These are phyloP conservation scores for Crotalus helleri DNA, from an alignment of 2,113 vertebrate species.

Conservation along the genomic window DNA sequence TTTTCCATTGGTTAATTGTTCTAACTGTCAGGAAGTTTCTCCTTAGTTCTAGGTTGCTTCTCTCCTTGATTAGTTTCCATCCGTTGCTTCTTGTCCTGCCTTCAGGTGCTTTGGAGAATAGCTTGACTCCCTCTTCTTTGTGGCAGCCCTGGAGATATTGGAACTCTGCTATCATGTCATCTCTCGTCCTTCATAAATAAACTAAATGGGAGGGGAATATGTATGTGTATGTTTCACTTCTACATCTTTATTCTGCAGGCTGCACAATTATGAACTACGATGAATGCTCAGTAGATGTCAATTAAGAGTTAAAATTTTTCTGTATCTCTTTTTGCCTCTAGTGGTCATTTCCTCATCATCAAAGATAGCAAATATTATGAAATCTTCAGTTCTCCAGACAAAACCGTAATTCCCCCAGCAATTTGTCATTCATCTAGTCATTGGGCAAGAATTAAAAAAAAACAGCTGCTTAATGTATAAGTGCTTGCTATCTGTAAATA, in stretches of 20 bases:
- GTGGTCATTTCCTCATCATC: not conserved
- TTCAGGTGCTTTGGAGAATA: no score
- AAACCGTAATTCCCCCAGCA: not conserved
- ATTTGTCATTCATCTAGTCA: not conserved
- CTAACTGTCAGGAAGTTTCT: no score
- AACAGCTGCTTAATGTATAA: not conserved
- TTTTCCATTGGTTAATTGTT: no score
- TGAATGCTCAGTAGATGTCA: not conserved
- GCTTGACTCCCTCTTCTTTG: no score
- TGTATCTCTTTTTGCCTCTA: not conserved
- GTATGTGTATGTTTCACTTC: not conserved
- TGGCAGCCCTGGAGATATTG: no score
- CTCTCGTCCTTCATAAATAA: not conserved
- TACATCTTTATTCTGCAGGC: not conserved
- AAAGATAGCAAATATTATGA: constrained; percentile 14
- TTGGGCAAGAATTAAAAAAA: not conserved
- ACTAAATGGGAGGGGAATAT: not conserved
- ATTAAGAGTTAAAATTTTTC: not conserved
- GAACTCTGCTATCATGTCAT: no score
- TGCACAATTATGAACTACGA: not conserved
- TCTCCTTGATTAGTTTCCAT: no score
- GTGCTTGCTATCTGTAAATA: not conserved
- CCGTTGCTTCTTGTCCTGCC: no score
- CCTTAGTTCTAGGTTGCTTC: no score
- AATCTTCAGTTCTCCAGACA: no score